A percentile compares a stretch with the other conserved stretches of the same genome.
phyloP scores from a whole-genome alignment of 2,888 invertebrate species.

The Volucella inanis region DNA sequence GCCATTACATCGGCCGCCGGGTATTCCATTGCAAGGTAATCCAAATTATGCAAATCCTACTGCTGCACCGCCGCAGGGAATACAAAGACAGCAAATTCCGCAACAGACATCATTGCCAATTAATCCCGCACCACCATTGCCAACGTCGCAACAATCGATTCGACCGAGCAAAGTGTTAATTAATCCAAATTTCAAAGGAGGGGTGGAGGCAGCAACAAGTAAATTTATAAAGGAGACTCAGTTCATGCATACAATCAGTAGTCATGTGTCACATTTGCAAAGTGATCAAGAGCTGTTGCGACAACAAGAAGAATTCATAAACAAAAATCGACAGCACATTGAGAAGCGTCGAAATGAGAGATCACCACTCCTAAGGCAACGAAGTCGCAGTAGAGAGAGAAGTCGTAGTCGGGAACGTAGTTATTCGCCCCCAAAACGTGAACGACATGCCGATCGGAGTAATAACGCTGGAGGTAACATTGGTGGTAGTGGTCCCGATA shows the following conservation, averaged over 20 bases:
- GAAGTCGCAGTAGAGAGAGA: slow-evolving; percentile 78
- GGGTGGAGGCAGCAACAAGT: slow-evolving; percentile 83
- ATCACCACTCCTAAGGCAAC: slow-evolving; percentile 78
- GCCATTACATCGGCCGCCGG: slow-evolving; percentile 84
- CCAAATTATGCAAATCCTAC: slow-evolving; percentile 78
- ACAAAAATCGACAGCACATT: slow-evolving; percentile 82
- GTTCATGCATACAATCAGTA: slow-evolving; percentile 81
- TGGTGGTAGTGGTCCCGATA: slow-evolving; percentile 77
- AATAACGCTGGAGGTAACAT: slow-evolving; percentile 73
- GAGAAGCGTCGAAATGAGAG: slow-evolving; percentile 82
- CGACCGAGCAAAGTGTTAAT: slow-evolving; percentile 81
- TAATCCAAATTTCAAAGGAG: slow-evolving; percentile 83
- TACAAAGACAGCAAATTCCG: slow-evolving; percentile 73
- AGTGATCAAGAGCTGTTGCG: slow-evolving; percentile 82
- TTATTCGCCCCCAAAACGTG: slow-evolving; percentile 80
- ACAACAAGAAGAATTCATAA: slow-evolving; percentile 83
- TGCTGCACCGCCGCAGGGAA: slow-evolving; percentile 76
- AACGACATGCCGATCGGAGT: slow-evolving; percentile 66
- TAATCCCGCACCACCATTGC: slow-evolving; percentile 57
- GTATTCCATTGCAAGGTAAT: slow-evolving; percentile 71
- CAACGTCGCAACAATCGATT: slow-evolving; percentile 67
- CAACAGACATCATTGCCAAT: slow-evolving; percentile 66
- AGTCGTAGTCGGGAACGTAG: slow-evolving; percentile 82
- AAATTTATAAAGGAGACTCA: slow-evolving; percentile 83
- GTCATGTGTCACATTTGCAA: slow-evolving; percentile 78